Percentiles rank a stretch among this genome's conserved stretches.
phyloP scores from a whole-genome alignment of 2,113 vertebrate species.

The Petromus typicus region DNA sequence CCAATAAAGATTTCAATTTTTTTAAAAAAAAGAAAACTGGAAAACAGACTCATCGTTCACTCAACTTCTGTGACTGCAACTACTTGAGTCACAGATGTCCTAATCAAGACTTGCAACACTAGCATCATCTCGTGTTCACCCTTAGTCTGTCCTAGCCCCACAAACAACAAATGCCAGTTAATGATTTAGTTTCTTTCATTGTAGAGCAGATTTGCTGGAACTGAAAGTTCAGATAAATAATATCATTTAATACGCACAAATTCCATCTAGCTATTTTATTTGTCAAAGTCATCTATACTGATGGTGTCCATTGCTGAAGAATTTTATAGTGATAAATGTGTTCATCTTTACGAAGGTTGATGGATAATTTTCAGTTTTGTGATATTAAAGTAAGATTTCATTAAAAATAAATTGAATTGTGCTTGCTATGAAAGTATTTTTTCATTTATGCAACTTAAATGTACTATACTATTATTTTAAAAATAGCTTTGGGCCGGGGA shows the following conservation, averaged over 20 bases:
- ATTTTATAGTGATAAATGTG: neutral
- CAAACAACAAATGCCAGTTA: neutral
- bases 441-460: neutral
- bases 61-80: neutral
- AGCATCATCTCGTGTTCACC: neutral
- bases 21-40: too few species aligned
- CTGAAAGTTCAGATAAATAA: neutral
- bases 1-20: too few species aligned
- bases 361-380: constrained; percentile 11
- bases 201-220: neutral
- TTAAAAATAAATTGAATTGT: too few species aligned
- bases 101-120: neutral
- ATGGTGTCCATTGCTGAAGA: neutral
- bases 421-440: neutral
- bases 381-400: neutral
- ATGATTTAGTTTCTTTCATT: neutral
- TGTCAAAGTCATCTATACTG: neutral
- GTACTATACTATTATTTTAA: constrained; percentile 1
- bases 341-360: neutral
- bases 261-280: neutral
- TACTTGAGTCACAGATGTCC: neutral
- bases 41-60: neutral
- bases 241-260: neutral
- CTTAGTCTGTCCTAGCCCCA: neutral
- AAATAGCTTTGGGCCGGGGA: neutral